A percentile compares a stretch with the other conserved stretches of the same genome.
Evolutionary conservation across 1,140 invertebrate species (phyloP).

Genomic region (Anoplophora glabripennis): DNA sequence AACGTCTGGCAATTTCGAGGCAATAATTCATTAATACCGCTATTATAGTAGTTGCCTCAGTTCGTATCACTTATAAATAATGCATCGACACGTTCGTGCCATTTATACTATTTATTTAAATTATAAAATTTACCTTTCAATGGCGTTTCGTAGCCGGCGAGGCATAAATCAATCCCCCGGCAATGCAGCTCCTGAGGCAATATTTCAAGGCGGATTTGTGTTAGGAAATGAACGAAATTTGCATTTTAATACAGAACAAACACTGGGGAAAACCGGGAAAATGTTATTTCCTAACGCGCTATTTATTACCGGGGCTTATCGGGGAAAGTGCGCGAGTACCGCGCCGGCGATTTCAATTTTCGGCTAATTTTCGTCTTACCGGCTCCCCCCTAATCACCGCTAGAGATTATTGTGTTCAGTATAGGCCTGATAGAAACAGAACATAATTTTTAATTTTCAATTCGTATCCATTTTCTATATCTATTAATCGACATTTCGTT

Average conservation of each 20-base stretch:
- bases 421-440: no score
- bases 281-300: constrained; percentile 27
- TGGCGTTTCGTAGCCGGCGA: background rate
- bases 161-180: constrained; percentile 33
- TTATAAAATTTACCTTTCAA: constrained; percentile 14
- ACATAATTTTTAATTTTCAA: no score
- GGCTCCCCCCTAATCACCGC: no score
- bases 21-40: no score
- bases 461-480: no score
- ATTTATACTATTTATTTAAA: constrained; percentile 9
- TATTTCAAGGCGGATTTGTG: constrained; percentile 34
- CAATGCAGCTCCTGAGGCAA: constrained; percentile 18
- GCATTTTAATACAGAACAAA: constrained; percentile 38
- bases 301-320: constrained; percentile 26
- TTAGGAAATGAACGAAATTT: constrained; percentile 38
- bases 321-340: background rate
- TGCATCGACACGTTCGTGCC: constrained; percentile 3
- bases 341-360: constrained; percentile 1
- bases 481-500: no score
- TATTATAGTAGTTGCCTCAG: no score
- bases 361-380: background rate
- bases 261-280: constrained; percentile 33
- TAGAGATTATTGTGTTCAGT: no score
- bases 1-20: no score
- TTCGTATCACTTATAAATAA: background rate